A percentile compares a stretch with the other conserved stretches of the same genome.
These are phyloP conservation scores for Clavelina lepadiformis DNA, from an alignment of 23 tunicate genomes.

Conservation along the genomic window DNA sequence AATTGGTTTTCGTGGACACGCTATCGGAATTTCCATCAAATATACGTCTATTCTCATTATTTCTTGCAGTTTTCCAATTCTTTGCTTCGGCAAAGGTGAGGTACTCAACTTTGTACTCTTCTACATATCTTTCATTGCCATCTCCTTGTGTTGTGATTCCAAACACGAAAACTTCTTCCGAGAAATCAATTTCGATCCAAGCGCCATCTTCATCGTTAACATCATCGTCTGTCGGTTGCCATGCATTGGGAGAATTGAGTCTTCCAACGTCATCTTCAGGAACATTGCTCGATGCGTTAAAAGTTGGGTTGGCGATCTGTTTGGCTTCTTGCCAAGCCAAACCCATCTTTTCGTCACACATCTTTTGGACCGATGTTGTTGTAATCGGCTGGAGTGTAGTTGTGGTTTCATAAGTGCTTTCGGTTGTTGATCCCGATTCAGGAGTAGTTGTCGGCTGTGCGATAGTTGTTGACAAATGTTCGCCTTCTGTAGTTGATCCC, in stretches of 20 bases:
- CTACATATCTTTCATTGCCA: slow-evolving; percentile 35
- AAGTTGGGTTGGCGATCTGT: slow-evolving; percentile 27
- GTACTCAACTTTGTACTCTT: slow-evolving; percentile 40
- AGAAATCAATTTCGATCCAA: slow-evolving; percentile 57
- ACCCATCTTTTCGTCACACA: slow-evolving; percentile 48
- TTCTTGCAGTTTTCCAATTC: slow-evolving; percentile 10
- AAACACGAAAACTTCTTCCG: slow-evolving; percentile 30
- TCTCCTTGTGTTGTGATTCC: slow-evolving; percentile 53
- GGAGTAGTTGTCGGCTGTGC: background rate
- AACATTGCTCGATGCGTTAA: slow-evolving; percentile 40
- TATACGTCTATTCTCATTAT: background rate
- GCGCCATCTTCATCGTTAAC: slow-evolving; percentile 18
- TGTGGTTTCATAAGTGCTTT: too few species aligned
- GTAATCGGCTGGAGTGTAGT: background rate
- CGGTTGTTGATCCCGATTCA: too few species aligned
- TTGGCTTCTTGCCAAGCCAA: slow-evolving; percentile 13
- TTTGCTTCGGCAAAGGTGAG: background rate
- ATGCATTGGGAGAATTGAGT: slow-evolving; percentile 13
- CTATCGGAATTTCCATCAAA: slow-evolving; percentile 42
- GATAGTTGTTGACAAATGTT: background rate
- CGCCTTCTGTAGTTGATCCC: too few species aligned
- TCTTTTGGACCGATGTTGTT: background rate
- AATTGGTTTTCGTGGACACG: slow-evolving; percentile 1
- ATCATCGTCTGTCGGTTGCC: slow-evolving; percentile 40
- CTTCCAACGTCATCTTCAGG: slow-evolving; percentile 31